Conservation (phyloP, 2,797 vertebrate species). For the Molossus molossus region DNA sequence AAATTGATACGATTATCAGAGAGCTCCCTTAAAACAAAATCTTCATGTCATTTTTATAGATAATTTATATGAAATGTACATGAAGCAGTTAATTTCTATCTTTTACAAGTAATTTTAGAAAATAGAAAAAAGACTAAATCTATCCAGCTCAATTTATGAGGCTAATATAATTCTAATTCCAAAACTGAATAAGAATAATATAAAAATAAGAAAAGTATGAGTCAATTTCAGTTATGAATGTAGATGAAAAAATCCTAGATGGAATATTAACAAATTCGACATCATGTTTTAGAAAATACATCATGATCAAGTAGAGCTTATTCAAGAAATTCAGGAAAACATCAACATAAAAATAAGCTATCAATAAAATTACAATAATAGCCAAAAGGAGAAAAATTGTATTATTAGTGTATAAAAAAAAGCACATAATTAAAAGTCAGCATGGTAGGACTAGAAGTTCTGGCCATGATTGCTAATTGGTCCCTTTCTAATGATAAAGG, state of each 20-base stretch:
- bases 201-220: not conserved
- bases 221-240: not conserved
- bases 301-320: not conserved
- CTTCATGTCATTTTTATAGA: not conserved
- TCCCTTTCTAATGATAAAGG: not conserved
- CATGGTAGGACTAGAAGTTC: not conserved
- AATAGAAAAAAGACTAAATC: not conserved
- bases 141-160: not conserved
- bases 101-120: slow-evolving; percentile 18
- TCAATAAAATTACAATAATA: not conserved
- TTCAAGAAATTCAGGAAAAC: not conserved
- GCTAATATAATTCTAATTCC: not conserved
- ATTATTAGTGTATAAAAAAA: not conserved
- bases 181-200: slow-evolving; percentile 1
- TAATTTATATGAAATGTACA: slow-evolving; percentile 44
- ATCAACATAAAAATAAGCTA: not conserved
- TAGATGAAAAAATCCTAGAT: not conserved
- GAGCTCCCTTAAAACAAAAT: not conserved
- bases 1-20: slow-evolving; percentile 3
- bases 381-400: not conserved
- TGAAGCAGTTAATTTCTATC: not conserved
- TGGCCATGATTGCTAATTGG: not conserved
- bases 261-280: slow-evolving; percentile 5
- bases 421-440: not conserved
- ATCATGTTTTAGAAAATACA: not conserved